These are phyloP conservation scores for Meteorus cinctellus DNA, from an alignment of 2,888 invertebrate genomes.

Conservation along the genomic window DNA sequence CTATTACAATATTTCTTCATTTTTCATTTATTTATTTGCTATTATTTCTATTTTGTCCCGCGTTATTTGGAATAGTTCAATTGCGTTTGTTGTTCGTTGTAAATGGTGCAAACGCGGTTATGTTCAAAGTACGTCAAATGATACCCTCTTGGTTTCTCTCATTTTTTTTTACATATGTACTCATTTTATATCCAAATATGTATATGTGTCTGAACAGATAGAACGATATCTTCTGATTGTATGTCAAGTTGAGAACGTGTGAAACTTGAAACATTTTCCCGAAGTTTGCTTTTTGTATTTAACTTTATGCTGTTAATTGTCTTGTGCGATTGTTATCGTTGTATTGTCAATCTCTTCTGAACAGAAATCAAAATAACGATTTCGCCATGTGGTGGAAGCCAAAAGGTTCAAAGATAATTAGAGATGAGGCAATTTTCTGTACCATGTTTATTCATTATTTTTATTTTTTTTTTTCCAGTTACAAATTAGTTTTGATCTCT, in stretches of 20 bases:
- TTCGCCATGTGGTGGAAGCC: neutral
- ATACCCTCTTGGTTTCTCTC: constrained; percentile 18
- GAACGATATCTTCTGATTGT: neutral
- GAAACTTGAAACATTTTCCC: neutral
- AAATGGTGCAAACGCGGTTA: constrained; percentile 44
- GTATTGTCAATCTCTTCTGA: neutral
- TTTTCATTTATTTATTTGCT: constrained; percentile 34
- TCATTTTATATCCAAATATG: neutral
- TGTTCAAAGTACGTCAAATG: neutral
- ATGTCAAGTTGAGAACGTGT: neutral
- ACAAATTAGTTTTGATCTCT: neutral
- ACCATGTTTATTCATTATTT: neutral
- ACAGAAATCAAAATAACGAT: neutral
- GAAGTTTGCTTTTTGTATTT: constrained; percentile 8
- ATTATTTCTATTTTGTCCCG: neutral
- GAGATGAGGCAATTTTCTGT: neutral
- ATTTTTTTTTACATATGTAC: neutral
- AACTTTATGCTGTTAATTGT: constrained; percentile 7
- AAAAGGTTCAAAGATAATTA: neutral
- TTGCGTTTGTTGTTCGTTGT: constrained; percentile 47
- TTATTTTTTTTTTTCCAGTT: neutral
- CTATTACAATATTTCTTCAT: constrained; percentile 39
- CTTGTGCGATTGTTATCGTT: constrained; percentile 3
- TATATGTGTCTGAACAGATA: neutral
- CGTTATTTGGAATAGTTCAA: constrained; percentile 21